A percentile compares a stretch with the other conserved stretches of the same genome.
Conservation (phyloP, 2,113 vertebrate genomes). For the Leucoraja erinaceus region DNA sequence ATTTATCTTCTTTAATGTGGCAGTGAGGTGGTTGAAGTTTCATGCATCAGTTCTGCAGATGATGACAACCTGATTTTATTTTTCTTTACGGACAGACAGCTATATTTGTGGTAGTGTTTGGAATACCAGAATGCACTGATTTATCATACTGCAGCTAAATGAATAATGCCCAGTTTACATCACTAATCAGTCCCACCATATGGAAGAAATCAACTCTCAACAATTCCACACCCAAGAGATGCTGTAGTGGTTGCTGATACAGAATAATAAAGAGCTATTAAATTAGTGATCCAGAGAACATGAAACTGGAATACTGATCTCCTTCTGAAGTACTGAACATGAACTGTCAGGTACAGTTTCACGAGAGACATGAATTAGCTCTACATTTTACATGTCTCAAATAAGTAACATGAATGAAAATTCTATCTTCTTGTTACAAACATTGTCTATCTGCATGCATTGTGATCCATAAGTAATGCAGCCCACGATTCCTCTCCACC, state of each 20-base stretch:
- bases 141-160: background rate
- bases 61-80: background rate
- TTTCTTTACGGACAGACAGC: background rate
- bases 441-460: too few species aligned
- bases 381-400: background rate
- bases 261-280: background rate
- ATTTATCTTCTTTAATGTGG: slow-evolving; percentile 33
- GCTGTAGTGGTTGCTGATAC: background rate
- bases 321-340: background rate
- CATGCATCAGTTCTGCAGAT: slow-evolving; percentile 17
- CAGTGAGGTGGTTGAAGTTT: background rate
- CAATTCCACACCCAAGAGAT: background rate
- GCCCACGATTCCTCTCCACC: background rate
- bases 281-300: background rate
- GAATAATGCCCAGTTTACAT: background rate
- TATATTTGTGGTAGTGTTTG: background rate
- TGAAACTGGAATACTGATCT: background rate
- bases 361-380: background rate
- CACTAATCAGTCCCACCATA: slow-evolving; percentile 7
- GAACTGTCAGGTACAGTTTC: background rate
- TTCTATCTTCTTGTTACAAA: background rate
- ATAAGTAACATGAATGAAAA: background rate
- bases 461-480: background rate
- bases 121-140: background rate
- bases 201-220: background rate